A percentile compares a stretch with the other conserved stretches of the same genome.
These are phyloP conservation scores for Drosophila suboccidentalis DNA, from an alignment of 2,888 invertebrate genomes.

Conservation along the genomic window DNA sequence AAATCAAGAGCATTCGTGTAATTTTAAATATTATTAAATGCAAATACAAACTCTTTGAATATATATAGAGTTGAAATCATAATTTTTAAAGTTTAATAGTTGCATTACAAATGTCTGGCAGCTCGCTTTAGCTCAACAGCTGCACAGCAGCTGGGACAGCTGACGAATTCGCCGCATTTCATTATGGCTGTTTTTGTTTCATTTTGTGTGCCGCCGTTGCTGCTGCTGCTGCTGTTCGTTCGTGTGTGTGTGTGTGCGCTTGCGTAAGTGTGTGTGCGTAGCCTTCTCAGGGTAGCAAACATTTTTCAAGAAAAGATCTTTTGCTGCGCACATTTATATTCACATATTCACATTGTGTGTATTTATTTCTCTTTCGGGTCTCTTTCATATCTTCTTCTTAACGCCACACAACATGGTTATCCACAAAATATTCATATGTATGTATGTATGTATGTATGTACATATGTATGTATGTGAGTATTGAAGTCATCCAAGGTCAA, in stretches of 20 bases:
- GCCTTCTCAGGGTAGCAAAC: constrained; percentile 27
- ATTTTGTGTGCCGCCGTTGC: not conserved
- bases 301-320: constrained; percentile 29
- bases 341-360: not conserved
- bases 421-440: not conserved
- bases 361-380: not conserved
- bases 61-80: no score
- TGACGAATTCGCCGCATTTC: constrained; percentile 28
- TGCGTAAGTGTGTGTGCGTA: constrained; percentile 34
- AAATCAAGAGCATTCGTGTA: no score
- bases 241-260: constrained; percentile 22
- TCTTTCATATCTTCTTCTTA: not conserved
- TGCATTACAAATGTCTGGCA: constrained; percentile 28
- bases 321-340: constrained; percentile 2
- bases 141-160: constrained; percentile 23
- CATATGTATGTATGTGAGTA: not conserved
- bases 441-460: not conserved
- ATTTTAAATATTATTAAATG: not conserved
- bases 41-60: not conserved
- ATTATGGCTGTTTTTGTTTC: not conserved
- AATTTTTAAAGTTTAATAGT: not conserved
- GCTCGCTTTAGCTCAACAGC: not conserved
- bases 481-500: not conserved
- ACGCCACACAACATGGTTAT: not conserved
- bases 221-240: not conserved